A percentile compares a stretch with the other conserved stretches of the same genome.
These are phyloP conservation scores for Hanleya hanleyi DNA, from an alignment of 2,888 invertebrate species.

Conservation along the genomic window DNA sequence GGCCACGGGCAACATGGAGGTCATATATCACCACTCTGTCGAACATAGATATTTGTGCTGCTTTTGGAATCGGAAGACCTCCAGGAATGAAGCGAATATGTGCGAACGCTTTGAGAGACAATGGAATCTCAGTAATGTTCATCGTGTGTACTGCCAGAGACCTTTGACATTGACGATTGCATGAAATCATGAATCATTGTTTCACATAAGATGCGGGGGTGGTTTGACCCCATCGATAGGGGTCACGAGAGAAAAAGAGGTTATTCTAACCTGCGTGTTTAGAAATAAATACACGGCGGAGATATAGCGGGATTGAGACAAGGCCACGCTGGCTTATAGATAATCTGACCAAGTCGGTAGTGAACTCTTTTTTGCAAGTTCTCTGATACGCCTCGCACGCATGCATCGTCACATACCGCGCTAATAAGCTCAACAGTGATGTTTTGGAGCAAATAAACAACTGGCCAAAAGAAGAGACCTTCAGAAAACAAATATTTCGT, in stretches of 20 bases:
- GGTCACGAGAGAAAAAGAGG: not conserved
- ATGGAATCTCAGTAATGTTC: not conserved
- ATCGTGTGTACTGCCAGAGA: not conserved
- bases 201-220: not conserved
- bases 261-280: not conserved
- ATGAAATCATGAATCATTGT: not conserved
- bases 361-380: not conserved
- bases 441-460: conserved; percentile 1
- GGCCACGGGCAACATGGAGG: no score
- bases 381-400: not conserved
- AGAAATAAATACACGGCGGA: not conserved
- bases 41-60: no score
- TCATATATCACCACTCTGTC: no score
- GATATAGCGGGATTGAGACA: conserved; percentile 7
- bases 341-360: not conserved
- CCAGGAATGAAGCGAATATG: not conserved
- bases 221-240: not conserved
- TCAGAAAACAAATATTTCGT: conserved; percentile 1
- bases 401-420: conserved; percentile 1
- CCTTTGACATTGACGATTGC: not conserved
- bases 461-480: not conserved
- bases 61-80: no score
- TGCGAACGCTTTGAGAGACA: not conserved
- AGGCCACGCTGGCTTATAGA: conserved; percentile 2
- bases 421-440: not conserved